Evolutionary conservation across 2,113 vertebrate species (phyloP), one percentile per base, ranked within the genome.

Genomic region (Riparia riparia): DNA sequence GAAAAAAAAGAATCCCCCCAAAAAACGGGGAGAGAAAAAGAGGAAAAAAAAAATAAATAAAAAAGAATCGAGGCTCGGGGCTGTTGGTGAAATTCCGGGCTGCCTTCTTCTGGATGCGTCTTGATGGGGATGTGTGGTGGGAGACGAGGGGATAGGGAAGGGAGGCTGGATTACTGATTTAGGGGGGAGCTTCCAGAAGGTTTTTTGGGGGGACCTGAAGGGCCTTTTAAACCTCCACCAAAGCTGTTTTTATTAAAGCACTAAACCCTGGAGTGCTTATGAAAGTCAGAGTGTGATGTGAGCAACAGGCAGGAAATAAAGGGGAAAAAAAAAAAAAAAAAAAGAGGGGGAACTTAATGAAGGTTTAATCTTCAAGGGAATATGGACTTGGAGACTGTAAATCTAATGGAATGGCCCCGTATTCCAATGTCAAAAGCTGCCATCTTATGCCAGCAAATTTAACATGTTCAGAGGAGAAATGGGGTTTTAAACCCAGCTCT

Each of bases 301-400:
- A 97, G 94, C 94, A 97, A 97, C 72, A 97, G 96, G 91, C 97
- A 97, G 98, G 97, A 97, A 98, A 97, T 97, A 94, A 93, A 96
- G 17, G 70, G 61, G 7, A 41, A 73, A 77, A 37, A 37, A 92
- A 77, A 81, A 77, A 81, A 92, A 91, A 86, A 81, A 65, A 90
- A 74, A 87, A 56, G 84, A 72, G 72, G 84, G 94, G 96, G 79
- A 95, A 97, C 74, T 97, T 98, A 98, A 98, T 98, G 98, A 98
- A 98, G 96, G 86, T 98, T 98, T 98, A 98, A 98, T 98, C 97
- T 98, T 98, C 97, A 95, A 95, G 97, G 98, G 98, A 98, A 95
- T 98, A 98, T 68, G 90, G 94, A 82, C 93, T 96, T 97, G 93
- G 88, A 51, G 96, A 68, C 93, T 91, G 97, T 98, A 98, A 98